Evolutionary conservation across 1,140 invertebrate species (phyloP), one percentile per base, ranked within the genome.

Genomic region (Anadara kagoshimensis): DNA sequence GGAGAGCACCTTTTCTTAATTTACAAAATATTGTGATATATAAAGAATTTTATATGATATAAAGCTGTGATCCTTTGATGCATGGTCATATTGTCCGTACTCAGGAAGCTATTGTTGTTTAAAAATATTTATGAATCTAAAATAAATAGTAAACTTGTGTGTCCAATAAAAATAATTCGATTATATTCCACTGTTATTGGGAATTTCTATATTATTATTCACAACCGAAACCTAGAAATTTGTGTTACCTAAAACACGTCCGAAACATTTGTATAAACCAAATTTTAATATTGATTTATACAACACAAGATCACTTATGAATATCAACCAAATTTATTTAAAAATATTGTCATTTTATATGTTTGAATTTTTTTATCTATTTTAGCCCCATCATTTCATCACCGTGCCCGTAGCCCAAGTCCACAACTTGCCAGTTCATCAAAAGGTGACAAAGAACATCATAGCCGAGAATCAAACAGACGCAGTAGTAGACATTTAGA

Each of bases 341-440:
- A 2, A 22, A 24, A 53, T 44, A 16, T 43, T 65, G 22, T 26
- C 22, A 56, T 16, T 10, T 72, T 29, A 11, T 64, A 51, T 54
- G 14, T 24, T 56, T n/a, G 11, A 14, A 53, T 62, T 56, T 58
- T 29, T 54, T 71, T 53, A 69, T 57, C 64, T 76, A 63, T 76
- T 77, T 22, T 67, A 87, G 85, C 82, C 5, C 84, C 85, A 26
- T 87, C 85, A 20, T 87, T 87, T 70, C 84, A 87, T 57, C 85
- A 87, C 56, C 65, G 85, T 65, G 83, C 83, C 11, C 62, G 85
- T 45, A 86, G 85, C 68, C 85, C 85, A 10, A 87, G 85, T 73
- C 85, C 85, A 7, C 73, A 77, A 29, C 57, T 58, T 24, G 47
- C 61, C 11, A 57, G 69, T 4, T 75, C 81, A 56, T 83, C 83